Conservation (phyloP, 2,888 invertebrate genomes). For the Baronia brevicornis region DNA sequence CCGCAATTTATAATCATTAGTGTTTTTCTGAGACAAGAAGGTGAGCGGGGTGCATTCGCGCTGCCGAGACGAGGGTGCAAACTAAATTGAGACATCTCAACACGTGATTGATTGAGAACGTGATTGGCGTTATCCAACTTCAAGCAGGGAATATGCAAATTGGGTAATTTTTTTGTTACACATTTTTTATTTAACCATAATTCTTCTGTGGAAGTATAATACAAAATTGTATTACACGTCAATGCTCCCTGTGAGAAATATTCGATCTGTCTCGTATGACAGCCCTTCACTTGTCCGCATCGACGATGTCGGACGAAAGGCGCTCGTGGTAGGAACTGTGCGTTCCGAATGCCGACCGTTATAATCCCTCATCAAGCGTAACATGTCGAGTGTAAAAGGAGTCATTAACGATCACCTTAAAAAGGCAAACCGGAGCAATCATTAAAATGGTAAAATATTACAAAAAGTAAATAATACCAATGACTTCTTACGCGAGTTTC, state of each 20-base stretch:
- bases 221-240: constrained; percentile 51
- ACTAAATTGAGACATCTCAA: constrained; percentile 65
- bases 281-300: constrained; percentile 61
- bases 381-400: constrained; percentile 66
- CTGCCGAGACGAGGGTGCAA: constrained; percentile 44
- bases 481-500: constrained; percentile 68
- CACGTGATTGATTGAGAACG: constrained; percentile 62
- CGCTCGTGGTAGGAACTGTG: constrained; percentile 37
- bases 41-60: constrained; percentile 26
- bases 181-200: constrained; percentile 25
- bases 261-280: constrained; percentile 55
- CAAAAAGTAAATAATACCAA: constrained; percentile 60
- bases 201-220: constrained; percentile 36
- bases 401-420: constrained; percentile 72
- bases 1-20: constrained; percentile 67
- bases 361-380: constrained; percentile 66
- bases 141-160: constrained; percentile 52
- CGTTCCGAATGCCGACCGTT: constrained; percentile 52
- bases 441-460: constrained; percentile 69
- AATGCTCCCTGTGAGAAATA: constrained; percentile 56
- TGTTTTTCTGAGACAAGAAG: constrained; percentile 45
- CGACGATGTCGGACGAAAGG: constrained; percentile 37
- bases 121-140: constrained; percentile 59
- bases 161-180: constrained; percentile 38
- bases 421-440: constrained; percentile 70